phyloP scores from a whole-genome alignment of 1,140 invertebrate genomes.

The Diorhabda sublineata region DNA sequence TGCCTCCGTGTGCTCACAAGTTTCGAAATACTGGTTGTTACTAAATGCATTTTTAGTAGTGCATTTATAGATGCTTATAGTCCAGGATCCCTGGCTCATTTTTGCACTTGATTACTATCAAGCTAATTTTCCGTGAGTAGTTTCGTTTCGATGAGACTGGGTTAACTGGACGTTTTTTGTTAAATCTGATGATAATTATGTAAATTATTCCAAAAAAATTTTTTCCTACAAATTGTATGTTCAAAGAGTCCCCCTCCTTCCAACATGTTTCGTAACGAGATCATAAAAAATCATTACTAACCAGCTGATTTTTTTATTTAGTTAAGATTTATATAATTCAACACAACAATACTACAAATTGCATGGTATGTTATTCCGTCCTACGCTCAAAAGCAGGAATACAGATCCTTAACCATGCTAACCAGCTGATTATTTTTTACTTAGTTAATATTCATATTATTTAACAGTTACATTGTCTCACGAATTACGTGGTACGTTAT shows the following conservation, averaged over 20 bases:
- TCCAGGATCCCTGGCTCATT: too few relatives aligned
- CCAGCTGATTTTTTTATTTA: constrained; percentile 6
- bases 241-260: not conserved
- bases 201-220: constrained; percentile 12
- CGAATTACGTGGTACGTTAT: constrained; percentile 11
- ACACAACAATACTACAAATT: constrained; percentile 13
- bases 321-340: constrained; percentile 15
- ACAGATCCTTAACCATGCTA: not conserved
- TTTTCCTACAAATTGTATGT: constrained; percentile 12
- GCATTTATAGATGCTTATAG: too few relatives aligned
- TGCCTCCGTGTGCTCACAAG: not conserved
- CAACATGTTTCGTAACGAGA: not conserved
- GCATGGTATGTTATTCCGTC: constrained; percentile 11
- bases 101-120: too few relatives aligned
- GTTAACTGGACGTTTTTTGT: not conserved
- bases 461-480: constrained; percentile 7
- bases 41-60: too few relatives aligned
- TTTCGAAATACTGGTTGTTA: not conserved
- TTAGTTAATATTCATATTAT: constrained; percentile 13
- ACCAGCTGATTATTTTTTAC: not conserved
- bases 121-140: too few relatives aligned
- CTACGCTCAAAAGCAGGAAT: constrained; percentile 3
- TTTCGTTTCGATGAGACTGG: too few relatives aligned
- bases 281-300: constrained; percentile 5
- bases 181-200: not conserved